Evolutionary conservation across 2,888 invertebrate species (phyloP).

Genomic region (Rosalia funebris): DNA sequence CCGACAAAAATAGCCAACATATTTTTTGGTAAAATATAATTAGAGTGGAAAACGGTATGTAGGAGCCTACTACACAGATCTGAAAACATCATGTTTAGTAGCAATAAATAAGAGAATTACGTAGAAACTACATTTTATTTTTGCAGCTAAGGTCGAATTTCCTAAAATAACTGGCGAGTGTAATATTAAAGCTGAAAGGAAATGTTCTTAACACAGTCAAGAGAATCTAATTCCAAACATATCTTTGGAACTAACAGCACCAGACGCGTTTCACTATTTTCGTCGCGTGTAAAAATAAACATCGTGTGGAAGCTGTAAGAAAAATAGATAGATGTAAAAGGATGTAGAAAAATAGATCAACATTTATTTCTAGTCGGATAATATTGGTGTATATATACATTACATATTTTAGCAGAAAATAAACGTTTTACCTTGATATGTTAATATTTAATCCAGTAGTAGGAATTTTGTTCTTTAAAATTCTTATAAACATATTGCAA

Average conservation of each 20-base stretch:
- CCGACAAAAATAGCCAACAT: neutral
- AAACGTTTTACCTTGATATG: neutral
- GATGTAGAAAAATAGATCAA: constrained; percentile 45
- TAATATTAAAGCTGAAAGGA: constrained; percentile 50
- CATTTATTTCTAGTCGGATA: neutral
- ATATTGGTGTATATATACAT: neutral
- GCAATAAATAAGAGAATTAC: constrained; percentile 42
- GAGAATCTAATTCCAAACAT: constrained; percentile 59
- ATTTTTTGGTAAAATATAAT: constrained; percentile 17
- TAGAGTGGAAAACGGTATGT: constrained; percentile 8
- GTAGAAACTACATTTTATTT: constrained; percentile 46
- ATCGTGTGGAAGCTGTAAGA: constrained; percentile 41
- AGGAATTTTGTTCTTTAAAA: neutral
- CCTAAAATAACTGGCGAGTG: constrained; percentile 47
- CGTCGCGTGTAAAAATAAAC: constrained; percentile 57
- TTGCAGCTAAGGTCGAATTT: constrained; percentile 48
- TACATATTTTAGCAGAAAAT: neutral
- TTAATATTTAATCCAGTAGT: no score
- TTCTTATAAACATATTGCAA: no score
- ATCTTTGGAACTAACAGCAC: constrained; percentile 43
- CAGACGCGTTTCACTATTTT: constrained; percentile 59
- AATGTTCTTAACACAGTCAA: constrained; percentile 52
- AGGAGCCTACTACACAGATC: constrained; percentile 11
- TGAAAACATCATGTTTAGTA: constrained; percentile 28
- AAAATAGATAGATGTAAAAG: constrained; percentile 45